These are phyloP conservation scores for Balaeniceps rex DNA, from an alignment of 2,113 vertebrate species.

Conservation along the genomic window DNA sequence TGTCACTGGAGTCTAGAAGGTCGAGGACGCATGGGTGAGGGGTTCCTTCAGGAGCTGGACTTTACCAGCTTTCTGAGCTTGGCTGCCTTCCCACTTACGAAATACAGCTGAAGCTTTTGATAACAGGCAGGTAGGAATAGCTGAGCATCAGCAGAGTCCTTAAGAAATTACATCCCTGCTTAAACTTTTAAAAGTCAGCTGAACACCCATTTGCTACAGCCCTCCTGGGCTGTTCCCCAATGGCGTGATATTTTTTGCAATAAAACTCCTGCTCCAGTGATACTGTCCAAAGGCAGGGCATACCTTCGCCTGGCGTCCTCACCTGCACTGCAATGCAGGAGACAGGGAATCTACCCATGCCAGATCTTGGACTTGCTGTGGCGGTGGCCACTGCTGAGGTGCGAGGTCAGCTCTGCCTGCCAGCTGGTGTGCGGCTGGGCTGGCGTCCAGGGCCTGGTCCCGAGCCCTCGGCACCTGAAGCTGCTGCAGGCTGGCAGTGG, in stretches of 20 bases:
- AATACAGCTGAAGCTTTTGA: not conserved
- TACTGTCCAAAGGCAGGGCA: fast-evolving
- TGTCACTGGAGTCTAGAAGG: not conserved
- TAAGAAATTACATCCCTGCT: not conserved
- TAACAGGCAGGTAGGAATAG: not conserved
- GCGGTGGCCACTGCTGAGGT: not conserved
- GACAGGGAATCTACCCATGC: fast-evolving
- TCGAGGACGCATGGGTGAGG: not conserved
- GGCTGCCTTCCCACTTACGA: not conserved
- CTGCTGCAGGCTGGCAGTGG: not conserved
- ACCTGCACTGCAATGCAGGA: fast-evolving
- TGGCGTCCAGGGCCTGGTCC: not conserved
- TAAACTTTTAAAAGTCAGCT: not conserved
- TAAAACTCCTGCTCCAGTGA: not conserved
- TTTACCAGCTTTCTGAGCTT: not conserved
- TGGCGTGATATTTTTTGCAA: fast-evolving
- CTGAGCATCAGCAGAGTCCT: slow-evolving; percentile 19
- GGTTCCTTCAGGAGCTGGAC: not conserved
- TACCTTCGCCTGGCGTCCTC: not conserved
- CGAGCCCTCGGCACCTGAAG: not conserved
- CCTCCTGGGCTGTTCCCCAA: not conserved
- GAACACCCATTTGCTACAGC: not conserved
- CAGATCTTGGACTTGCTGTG: fast-evolving
- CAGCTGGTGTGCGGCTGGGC: fast-evolving
- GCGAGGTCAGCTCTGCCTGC: not conserved